Evolutionary conservation across 2,113 vertebrate species (phyloP).

Genomic region (Neogobius melanostomus): DNA sequence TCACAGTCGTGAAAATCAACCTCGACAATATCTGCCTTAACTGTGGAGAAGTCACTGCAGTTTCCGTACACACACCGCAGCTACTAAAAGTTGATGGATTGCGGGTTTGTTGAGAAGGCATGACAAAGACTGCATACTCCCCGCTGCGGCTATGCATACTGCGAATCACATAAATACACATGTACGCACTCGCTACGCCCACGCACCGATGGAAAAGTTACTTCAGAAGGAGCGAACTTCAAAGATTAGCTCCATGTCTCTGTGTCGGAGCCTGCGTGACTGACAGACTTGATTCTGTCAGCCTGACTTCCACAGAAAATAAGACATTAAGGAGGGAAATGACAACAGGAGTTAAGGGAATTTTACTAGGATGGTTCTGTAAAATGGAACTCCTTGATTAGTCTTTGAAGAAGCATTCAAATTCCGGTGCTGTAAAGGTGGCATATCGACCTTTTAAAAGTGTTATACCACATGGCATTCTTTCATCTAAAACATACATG

Average conservation of each 20-base stretch:
- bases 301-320: slow-evolving; percentile 38
- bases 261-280: slow-evolving; percentile 57
- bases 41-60: not conserved
- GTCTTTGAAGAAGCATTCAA: no score
- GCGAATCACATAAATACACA: slow-evolving; percentile 31
- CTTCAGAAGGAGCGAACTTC: slow-evolving; percentile 49
- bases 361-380: not conserved
- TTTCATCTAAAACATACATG: no score
- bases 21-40: no score
- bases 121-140: slow-evolving; percentile 34
- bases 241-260: slow-evolving; percentile 51
- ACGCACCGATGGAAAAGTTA: slow-evolving; percentile 29
- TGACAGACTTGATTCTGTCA: slow-evolving; percentile 56
- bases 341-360: not conserved
- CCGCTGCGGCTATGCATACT: slow-evolving; percentile 16
- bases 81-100: slow-evolving; percentile 13
- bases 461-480: no score
- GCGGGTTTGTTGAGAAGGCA: slow-evolving; percentile 19
- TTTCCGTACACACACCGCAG: not conserved
- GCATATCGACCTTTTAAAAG: no score
- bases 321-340: not conserved
- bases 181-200: slow-evolving; percentile 26
- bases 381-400: not conserved
- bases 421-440: no score
- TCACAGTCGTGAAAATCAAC: no score